Conservation (phyloP, 2,797 vertebrate genomes). For the Cetoscarus ocellatus region DNA sequence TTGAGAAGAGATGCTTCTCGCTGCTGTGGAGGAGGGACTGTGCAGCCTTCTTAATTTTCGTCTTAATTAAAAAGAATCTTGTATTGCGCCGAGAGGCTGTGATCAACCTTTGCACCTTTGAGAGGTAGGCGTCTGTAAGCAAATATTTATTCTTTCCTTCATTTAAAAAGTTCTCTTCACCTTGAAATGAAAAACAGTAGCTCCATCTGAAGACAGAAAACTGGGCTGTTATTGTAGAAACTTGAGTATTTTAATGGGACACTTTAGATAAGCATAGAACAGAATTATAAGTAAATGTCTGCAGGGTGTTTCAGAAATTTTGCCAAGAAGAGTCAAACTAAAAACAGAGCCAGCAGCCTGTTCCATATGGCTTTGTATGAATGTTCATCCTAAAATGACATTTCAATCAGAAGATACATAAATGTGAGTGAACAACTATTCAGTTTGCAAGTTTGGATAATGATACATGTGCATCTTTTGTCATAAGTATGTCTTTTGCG, state of each 20-base stretch:
- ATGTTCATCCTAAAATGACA: no score
- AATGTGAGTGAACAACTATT: no score
- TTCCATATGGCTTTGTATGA: no score
- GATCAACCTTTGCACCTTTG: constrained; percentile 8
- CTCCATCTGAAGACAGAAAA: background rate
- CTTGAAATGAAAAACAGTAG: background rate
- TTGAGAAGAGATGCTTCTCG: background rate
- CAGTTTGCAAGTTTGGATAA: no score
- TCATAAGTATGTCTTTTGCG: no score
- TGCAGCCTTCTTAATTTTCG: constrained; percentile 8
- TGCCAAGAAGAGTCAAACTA: background rate
- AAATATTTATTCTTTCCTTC: background rate
- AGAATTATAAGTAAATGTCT: background rate
- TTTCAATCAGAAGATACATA: no score
- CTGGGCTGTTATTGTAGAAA: background rate
- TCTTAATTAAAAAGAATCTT: constrained; percentile 16
- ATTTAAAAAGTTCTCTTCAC: constrained; percentile 19
- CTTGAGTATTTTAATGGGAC: background rate
- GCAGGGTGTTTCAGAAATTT: background rate
- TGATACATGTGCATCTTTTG: no score
- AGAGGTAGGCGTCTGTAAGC: constrained; percentile 12
- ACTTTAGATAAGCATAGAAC: background rate
- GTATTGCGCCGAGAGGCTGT: background rate
- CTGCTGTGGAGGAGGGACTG: constrained; percentile 11
- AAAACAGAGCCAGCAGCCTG: background rate